Percentiles rank a stretch among this genome's conserved stretches.
phyloP scores from a whole-genome alignment of 1,140 invertebrate genomes.

The Agrypnia vestita region DNA sequence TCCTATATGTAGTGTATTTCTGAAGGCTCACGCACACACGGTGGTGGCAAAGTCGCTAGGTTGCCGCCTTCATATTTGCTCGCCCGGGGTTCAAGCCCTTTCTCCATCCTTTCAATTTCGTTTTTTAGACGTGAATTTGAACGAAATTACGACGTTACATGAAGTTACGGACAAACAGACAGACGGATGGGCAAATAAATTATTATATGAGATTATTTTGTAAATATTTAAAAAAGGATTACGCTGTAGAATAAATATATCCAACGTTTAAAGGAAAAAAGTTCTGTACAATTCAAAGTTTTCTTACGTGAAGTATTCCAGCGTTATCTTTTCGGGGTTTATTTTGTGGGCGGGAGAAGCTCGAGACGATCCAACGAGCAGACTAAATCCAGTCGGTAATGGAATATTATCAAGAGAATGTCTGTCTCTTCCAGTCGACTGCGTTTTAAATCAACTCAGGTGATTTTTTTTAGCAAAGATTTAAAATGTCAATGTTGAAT shows the following conservation, averaged over 20 bases:
- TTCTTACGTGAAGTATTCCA: constrained; percentile 5
- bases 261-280: not conserved
- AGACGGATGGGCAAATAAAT: too few species aligned
- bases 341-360: constrained; percentile 6
- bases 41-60: too few species aligned
- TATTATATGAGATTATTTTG: too few species aligned
- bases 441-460: constrained; percentile 17
- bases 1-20: too few species aligned
- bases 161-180: too few species aligned
- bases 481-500: constrained; percentile 19
- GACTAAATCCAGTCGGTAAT: constrained; percentile 8
- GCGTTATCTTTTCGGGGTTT: constrained; percentile 21
- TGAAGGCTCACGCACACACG: too few species aligned
- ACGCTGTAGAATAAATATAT: not conserved
- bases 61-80: too few species aligned
- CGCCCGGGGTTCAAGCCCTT: too few species aligned
- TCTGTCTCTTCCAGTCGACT: constrained; percentile 7
- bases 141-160: too few species aligned
- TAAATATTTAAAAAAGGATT: not conserved
- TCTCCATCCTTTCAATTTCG: too few species aligned
- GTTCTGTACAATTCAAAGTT: constrained; percentile 8
- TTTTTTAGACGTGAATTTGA: too few species aligned
- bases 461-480: constrained; percentile 34
- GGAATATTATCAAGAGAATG: constrained; percentile 2
- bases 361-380: constrained; percentile 7